Conservation (phyloP, 2,797 vertebrate genomes). For the Eulemur rubriventer region DNA sequence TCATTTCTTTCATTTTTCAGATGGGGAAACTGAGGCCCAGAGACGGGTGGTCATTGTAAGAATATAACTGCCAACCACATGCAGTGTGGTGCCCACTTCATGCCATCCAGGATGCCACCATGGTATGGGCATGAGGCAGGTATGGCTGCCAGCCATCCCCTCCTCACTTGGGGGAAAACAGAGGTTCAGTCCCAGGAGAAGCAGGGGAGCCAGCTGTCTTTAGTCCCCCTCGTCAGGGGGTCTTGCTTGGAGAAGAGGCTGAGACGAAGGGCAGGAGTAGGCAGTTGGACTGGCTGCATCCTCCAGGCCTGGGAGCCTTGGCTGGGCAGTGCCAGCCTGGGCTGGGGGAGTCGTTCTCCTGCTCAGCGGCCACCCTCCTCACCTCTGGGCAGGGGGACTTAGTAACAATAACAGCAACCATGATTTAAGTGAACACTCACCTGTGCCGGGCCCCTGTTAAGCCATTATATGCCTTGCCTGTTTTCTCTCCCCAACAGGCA, state of each 20-base stretch:
- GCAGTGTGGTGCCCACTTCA: background rate
- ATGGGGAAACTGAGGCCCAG: constrained; percentile 72
- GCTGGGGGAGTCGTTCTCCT: background rate
- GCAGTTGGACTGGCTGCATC: background rate
- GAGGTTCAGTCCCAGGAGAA: background rate
- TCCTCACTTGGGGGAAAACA: background rate
- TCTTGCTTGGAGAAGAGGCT: background rate
- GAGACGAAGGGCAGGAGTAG: background rate
- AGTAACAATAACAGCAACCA: background rate
- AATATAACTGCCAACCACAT: background rate
- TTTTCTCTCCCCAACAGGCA: background rate
- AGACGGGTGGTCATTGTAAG: background rate
- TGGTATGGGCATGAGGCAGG: background rate
- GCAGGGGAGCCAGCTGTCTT: background rate
- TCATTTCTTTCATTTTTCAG: background rate
- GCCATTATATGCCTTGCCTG: background rate
- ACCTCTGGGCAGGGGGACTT: background rate
- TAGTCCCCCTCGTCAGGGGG: background rate
- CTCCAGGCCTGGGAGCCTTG: background rate
- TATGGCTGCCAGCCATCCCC: background rate
- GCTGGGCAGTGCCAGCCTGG: background rate
- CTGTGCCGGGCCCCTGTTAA: background rate
- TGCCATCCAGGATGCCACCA: background rate
- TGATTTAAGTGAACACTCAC: background rate
- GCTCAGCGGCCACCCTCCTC: background rate